Conservation (phyloP, 2,888 invertebrate genomes). For the Melanchra persicariae region DNA sequence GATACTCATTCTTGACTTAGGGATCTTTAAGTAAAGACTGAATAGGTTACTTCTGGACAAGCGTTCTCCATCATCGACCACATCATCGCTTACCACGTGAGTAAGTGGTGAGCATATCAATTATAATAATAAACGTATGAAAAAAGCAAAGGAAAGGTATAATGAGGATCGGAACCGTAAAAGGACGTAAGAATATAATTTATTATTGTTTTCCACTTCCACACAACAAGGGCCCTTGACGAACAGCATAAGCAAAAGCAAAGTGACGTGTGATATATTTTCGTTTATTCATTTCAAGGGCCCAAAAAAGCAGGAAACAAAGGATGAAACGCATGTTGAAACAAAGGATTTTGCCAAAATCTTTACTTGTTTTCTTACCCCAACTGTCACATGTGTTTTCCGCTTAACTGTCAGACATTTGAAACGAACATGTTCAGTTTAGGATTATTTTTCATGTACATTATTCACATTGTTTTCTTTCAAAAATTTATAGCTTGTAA, state of each 20-base stretch:
- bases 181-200: no score
- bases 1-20: no score
- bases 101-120: no score
- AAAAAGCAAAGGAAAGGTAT: no score
- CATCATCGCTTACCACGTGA: no score
- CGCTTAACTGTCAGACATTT: slow-evolving; percentile 20
- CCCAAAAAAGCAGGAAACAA: neutral
- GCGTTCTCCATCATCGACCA: no score
- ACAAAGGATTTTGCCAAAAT: neutral
- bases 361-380: neutral
- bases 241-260: neutral
- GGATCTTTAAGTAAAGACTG: no score
- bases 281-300: slow-evolving; percentile 13
- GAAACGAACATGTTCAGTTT: slow-evolving; percentile 4
- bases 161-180: no score
- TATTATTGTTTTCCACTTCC: neutral
- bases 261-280: neutral
- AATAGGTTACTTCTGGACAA: no score
- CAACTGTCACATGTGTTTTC: slow-evolving; percentile 4
- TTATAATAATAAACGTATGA: no score
- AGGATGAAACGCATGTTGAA: slow-evolving; percentile 12
- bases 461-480: slow-evolving; percentile 33
- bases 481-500: slow-evolving; percentile 20
- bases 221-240: neutral
- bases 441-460: slow-evolving; percentile 15